Percentiles rank a stretch among this genome's conserved stretches.
phyloP scores from a whole-genome alignment of 2,888 invertebrate species.

The Galerucella nymphaeae region DNA sequence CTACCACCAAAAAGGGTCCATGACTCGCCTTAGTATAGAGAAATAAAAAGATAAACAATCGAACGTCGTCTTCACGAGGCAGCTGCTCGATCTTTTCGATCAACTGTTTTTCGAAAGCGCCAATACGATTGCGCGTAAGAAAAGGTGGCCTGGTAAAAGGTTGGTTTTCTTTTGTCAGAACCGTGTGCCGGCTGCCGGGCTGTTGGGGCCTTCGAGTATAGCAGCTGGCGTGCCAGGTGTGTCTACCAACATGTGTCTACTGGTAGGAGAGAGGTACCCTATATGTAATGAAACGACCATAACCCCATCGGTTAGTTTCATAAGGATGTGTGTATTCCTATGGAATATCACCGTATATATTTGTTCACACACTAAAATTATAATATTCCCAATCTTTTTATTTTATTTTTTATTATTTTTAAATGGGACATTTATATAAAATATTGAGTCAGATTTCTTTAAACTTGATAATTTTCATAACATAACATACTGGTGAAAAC shows the following conservation, averaged over 20 bases:
- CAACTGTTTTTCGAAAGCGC: constrained; percentile 52
- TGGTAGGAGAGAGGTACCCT: constrained; percentile 31
- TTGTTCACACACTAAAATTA: too few species aligned
- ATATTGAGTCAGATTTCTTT: too few species aligned
- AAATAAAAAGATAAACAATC: constrained; percentile 49
- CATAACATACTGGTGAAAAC: too few species aligned
- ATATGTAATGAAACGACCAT: constrained; percentile 8
- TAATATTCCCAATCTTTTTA: too few species aligned
- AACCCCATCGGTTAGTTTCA: constrained; percentile 37
- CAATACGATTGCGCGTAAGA: constrained; percentile 54
- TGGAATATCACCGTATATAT: background rate
- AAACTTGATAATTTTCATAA: too few species aligned
- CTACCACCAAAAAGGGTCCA: constrained; percentile 36
- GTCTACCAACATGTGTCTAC: constrained; percentile 50
- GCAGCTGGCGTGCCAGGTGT: constrained; percentile 63
- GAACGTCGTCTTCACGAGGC: constrained; percentile 49
- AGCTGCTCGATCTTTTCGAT: constrained; percentile 49
- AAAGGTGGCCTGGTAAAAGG: constrained; percentile 53
- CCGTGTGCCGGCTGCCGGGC: constrained; percentile 54
- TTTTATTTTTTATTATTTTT: too few species aligned
- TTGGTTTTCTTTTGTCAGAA: constrained; percentile 57
- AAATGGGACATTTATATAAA: too few species aligned
- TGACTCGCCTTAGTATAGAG: constrained; percentile 17
- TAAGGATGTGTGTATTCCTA: background rate
- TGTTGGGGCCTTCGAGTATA: constrained; percentile 41